Evolutionary conservation across 1,140 invertebrate species (phyloP).

Genomic region (Drosophila bipectinata): DNA sequence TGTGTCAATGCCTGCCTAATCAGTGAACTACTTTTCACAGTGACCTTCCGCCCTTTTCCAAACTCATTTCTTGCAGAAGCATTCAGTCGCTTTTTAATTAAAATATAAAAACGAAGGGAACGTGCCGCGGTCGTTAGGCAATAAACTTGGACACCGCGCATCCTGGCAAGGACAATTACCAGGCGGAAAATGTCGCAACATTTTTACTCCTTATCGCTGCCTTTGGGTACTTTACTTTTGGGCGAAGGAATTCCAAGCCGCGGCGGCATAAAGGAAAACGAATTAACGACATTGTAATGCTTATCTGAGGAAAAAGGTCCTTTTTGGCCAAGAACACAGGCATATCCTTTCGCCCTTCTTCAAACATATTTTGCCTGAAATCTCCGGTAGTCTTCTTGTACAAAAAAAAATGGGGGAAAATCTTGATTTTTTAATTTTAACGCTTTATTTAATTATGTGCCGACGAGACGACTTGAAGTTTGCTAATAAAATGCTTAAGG

Average conservation of each 20-base stretch:
- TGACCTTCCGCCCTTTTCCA: conserved; percentile 5
- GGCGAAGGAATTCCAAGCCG: conserved; percentile 46
- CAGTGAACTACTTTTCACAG: conserved; percentile 45
- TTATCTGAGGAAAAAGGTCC: conserved; percentile 54
- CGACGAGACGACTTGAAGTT: conserved; percentile 76
- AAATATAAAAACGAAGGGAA: conserved; percentile 76
- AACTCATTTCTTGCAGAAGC: not conserved
- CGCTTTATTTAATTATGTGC: conserved; percentile 83
- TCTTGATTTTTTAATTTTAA: conserved; percentile 83
- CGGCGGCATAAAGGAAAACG: conserved; percentile 47
- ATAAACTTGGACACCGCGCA: conserved; percentile 78
- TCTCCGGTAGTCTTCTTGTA: conserved; percentile 1
- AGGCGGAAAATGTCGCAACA: conserved; percentile 82
- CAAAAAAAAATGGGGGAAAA: conserved; percentile 28
- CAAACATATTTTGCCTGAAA: conserved; percentile 20
- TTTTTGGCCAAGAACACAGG: conserved; percentile 14
- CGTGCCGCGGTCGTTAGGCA: conserved; percentile 83
- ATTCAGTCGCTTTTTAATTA: conserved; percentile 71
- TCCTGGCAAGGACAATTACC: conserved; percentile 78
- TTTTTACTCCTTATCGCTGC: conserved; percentile 65
- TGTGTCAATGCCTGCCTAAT: conserved; percentile 19
- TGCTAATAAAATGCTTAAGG: conserved; percentile 81
- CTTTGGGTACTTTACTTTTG: conserved; percentile 43
- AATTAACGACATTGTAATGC: conserved; percentile 63
- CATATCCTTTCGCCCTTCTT: conserved; percentile 32